These are phyloP conservation scores for Caenorhabditis inopinata DNA, from an alignment of 1,140 invertebrate species.

Conservation along the genomic window DNA sequence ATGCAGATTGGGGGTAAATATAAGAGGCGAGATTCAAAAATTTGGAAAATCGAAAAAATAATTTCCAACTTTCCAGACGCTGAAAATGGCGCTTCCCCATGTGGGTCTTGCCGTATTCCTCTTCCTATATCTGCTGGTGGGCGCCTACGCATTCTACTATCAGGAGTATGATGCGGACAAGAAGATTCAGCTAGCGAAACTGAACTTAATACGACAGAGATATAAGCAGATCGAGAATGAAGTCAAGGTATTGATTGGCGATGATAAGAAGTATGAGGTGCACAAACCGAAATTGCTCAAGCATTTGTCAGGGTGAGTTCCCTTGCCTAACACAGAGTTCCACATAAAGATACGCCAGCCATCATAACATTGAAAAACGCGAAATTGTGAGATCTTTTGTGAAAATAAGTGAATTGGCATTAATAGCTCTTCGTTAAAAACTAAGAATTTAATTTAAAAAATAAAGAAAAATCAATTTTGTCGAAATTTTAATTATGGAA, in stretches of 20 bases:
- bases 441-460: no score
- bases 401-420: no score
- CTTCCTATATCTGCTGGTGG: conserved; percentile 47
- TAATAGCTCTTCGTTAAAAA: no score
- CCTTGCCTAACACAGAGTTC: background rate
- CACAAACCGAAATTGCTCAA: background rate
- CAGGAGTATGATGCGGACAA: conserved; percentile 45
- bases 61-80: conserved; percentile 15
- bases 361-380: no score
- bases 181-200: conserved; percentile 35
- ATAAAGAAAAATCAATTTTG: no score
- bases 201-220: conserved; percentile 12
- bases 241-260: background rate
- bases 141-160: conserved; percentile 40
- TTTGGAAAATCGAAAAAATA: no score
- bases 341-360: no score
- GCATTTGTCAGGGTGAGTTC: conserved; percentile 4
- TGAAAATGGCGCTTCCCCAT: conserved; percentile 51
- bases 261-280: background rate
- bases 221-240: conserved; percentile 19
- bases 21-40: no score
- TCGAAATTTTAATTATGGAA: no score
- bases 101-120: conserved; percentile 47
- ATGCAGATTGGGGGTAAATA: no score
- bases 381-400: no score